Conservation (phyloP, 2,888 invertebrate species). For the Sericinus montela region DNA sequence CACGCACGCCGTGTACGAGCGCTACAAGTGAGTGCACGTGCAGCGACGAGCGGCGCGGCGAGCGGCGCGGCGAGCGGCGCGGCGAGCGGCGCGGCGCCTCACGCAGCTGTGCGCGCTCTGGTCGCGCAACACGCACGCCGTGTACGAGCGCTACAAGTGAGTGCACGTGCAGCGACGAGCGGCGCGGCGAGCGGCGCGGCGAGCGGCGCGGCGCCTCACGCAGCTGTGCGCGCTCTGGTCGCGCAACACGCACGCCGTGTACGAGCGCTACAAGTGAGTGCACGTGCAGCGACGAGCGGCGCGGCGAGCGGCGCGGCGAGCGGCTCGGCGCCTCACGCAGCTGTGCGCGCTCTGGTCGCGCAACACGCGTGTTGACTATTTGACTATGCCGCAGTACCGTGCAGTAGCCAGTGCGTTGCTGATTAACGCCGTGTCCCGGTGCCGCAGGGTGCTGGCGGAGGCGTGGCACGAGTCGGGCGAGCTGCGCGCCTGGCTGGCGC, state of each 20-base stretch:
- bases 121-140: too few species aligned
- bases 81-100: too few species aligned
- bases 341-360: conserved; percentile 81
- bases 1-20: conserved; percentile 83
- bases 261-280: too few species aligned
- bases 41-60: too few species aligned
- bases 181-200: conserved; percentile 29
- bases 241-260: conserved; percentile 74
- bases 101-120: too few species aligned
- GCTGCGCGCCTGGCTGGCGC: conserved; percentile 87
- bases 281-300: too few species aligned
- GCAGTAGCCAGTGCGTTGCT: too few species aligned
- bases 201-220: not conserved
- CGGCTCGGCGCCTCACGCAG: not conserved
- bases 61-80: too few species aligned
- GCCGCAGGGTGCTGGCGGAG: conserved; percentile 81
- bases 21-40: conserved; percentile 70
- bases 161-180: too few species aligned
- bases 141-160: too few species aligned
- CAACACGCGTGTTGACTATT: conserved; percentile 82
- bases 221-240: conserved; percentile 80
- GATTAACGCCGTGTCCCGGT: too few species aligned
- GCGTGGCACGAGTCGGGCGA: conserved; percentile 88
- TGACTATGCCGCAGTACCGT: too few species aligned
- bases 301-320: not conserved